A percentile compares a stretch with the other conserved stretches of the same genome.
Evolutionary conservation across 2,888 invertebrate species (phyloP).

Genomic region (Sympetrum striolatum): DNA sequence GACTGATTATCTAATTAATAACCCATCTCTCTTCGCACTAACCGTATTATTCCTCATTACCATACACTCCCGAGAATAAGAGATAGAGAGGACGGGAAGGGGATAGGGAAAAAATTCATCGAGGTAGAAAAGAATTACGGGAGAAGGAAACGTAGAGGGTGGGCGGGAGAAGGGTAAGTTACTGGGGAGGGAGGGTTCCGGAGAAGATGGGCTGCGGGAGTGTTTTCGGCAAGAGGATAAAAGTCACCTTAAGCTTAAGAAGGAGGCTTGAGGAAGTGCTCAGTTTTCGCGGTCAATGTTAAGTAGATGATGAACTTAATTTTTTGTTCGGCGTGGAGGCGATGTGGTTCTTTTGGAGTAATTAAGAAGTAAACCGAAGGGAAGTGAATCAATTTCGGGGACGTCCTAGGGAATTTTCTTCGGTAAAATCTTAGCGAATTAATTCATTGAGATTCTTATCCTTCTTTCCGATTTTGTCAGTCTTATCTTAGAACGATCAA

Average conservation of each 20-base stretch:
- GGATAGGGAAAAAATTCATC: no score
- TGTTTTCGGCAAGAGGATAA: background rate
- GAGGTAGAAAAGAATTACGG: no score
- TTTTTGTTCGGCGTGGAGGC: conserved; percentile 1
- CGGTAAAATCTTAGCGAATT: no score
- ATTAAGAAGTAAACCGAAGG: conserved; percentile 20
- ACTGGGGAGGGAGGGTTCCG: conserved; percentile 16
- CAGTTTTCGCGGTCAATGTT: conserved; percentile 35
- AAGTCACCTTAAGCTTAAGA: conserved; percentile 30
- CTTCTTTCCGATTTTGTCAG: no score
- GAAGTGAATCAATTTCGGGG: conserved; percentile 25
- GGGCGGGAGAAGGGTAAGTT: background rate
- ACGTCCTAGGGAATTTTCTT: background rate
- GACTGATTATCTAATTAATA: conserved; percentile 45
- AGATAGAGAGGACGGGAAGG: background rate
- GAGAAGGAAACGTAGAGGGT: background rate
- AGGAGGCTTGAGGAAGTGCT: conserved; percentile 10
- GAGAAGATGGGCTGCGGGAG: background rate
- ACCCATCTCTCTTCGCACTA: conserved; percentile 42
- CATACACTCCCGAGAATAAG: conserved; percentile 18
- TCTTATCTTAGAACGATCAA: no score
- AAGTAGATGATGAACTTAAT: conserved; percentile 33
- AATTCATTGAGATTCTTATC: no score
- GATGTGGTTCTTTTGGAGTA: conserved; percentile 1
- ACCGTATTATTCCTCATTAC: conserved; percentile 37